Percentiles rank a stretch among this genome's conserved stretches.
Evolutionary conservation across 2,113 vertebrate genomes (phyloP).

Genomic region (human (Homo sapiens)): DNA sequence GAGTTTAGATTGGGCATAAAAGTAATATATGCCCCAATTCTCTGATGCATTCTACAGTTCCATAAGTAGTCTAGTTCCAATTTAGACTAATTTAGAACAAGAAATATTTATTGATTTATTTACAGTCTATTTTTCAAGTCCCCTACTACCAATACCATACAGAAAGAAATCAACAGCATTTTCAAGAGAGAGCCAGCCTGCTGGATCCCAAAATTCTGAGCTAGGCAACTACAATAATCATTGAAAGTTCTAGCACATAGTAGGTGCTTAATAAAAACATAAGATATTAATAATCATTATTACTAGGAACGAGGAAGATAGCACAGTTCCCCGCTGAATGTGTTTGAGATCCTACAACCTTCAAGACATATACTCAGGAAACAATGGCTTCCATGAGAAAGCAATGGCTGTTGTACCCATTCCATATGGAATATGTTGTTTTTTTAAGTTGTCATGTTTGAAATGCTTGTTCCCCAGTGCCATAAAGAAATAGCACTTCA

Average conservation of each 20-base stretch:
- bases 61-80: not conserved
- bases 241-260: not conserved
- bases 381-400: not conserved
- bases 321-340: not conserved
- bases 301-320: not conserved
- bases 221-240: not conserved
- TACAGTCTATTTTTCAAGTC: not conserved
- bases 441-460: not conserved
- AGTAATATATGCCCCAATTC: not conserved
- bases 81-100: not conserved
- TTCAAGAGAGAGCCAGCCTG: not conserved
- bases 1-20: not conserved
- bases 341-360: not conserved
- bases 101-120: not conserved
- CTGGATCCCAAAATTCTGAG: not conserved
- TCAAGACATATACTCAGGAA: not conserved
- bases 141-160: not conserved
- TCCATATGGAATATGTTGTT: fast-evolving
- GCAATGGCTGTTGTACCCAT: not conserved
- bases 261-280: not conserved
- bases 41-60: not conserved
- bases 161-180: not conserved
- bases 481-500: too few relatives aligned
- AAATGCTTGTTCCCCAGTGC: too few relatives aligned
- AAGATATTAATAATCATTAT: not conserved